Base-by-base conservation (phyloP, 2,888 invertebrate species). In the Meganola albula region DNA sequence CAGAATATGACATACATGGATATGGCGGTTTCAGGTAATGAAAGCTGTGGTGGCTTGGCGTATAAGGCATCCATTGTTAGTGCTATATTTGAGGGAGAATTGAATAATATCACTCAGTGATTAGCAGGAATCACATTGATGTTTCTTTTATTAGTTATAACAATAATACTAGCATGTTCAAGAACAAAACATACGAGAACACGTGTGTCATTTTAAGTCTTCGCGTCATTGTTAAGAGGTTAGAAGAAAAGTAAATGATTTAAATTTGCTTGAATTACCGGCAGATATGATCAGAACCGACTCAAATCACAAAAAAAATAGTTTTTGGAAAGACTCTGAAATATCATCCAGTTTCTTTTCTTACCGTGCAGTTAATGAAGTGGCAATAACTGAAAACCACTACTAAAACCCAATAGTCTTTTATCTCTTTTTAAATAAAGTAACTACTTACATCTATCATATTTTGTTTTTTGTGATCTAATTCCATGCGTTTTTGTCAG, bases 1-100 rank as follows among this genome's bases (percentile, higher is more conserved):
- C 74, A 84, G 34, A 74, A 72, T 14, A 83, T 90, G 88, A 76
- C 77, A 11, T 90, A 90, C 37, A 58, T 90, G 73, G 90, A 90
- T 34, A 89, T 89, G 89, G 88, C 90, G 0, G 58, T 90, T 0
- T 87, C 88, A 50, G 87, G 87, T 87, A 50, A 48, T n/a, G n/a
- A n/a, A n/a, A n/a, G n/a, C n/a, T n/a, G n/a, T n/a, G n/a, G n/a
- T n/a, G n/a, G n/a, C n/a, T n/a, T n/a, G n/a, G n/a, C n/a, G n/a
- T n/a, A n/a, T n/a, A n/a, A n/a, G n/a, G n/a, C n/a, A n/a, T n/a
- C n/a, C n/a, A n/a, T n/a, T n/a, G n/a, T n/a, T n/a, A n/a, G n/a
- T n/a, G 39, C 7, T n/a, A n/a, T 5, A 5, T 20, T 20, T 20
- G 8, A 6, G 16, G 6, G 4, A 16, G 16, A 5, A 5, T 16